phyloP scores from a whole-genome alignment of 1,140 invertebrate genomes.

The Heliconius hewitsoni region DNA sequence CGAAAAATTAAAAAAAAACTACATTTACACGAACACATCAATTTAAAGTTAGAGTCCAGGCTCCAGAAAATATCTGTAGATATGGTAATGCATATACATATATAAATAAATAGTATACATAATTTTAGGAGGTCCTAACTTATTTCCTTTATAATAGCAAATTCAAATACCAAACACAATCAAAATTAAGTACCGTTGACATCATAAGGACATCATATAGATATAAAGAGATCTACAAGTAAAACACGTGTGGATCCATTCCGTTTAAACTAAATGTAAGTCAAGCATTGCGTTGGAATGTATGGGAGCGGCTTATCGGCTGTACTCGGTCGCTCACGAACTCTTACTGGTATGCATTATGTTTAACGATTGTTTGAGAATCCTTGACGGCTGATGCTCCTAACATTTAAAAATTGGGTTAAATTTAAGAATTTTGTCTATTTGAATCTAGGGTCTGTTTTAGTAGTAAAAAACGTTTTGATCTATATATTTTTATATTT shows the following conservation, averaged over 20 bases:
- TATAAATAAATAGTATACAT: too few relatives aligned
- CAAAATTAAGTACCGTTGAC: background rate
- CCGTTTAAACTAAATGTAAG: conserved; percentile 42
- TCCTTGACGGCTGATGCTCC: background rate
- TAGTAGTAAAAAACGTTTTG: too few relatives aligned
- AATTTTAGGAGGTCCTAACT: background rate
- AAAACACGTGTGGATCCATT: conserved; percentile 21
- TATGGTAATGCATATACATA: too few relatives aligned
- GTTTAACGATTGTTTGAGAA: background rate
- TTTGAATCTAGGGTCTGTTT: too few relatives aligned
- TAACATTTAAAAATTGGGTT: too few relatives aligned
- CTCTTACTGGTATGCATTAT: conserved; percentile 35
- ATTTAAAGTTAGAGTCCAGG: too few relatives aligned
- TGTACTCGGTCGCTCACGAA: conserved; percentile 35
- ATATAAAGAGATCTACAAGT: background rate
- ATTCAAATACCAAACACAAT: background rate
- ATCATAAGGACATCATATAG: too few relatives aligned
- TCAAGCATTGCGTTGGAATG: conserved; percentile 50
- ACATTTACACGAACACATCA: too few relatives aligned
- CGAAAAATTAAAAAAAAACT: too few relatives aligned
- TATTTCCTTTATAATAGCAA: background rate
- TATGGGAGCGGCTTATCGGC: conserved; percentile 48
- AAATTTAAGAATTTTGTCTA: too few relatives aligned
- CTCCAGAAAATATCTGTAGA: too few relatives aligned
- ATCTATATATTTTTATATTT: too few relatives aligned